These are phyloP conservation scores for Ditylenchus weischeri DNA, from an alignment of 2,888 invertebrate species.

Conservation along the genomic window DNA sequence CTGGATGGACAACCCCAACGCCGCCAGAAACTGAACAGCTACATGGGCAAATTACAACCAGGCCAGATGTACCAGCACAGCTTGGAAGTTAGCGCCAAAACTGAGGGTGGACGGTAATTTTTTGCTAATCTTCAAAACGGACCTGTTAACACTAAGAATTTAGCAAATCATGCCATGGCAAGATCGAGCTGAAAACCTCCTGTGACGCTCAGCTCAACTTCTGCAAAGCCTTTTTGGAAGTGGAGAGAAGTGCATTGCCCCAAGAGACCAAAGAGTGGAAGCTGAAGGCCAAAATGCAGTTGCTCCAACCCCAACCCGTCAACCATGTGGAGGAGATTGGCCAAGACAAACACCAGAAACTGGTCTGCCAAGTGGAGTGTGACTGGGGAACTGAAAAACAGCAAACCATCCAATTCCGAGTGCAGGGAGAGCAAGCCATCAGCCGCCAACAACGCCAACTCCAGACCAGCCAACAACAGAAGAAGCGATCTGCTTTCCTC, in stretches of 20 bases:
- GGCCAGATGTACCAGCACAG: conserved; percentile 19
- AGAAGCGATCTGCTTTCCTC: conserved; percentile 44
- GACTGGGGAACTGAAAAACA: conserved; percentile 28
- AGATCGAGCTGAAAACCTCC: conserved; percentile 21
- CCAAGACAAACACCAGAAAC: conserved; percentile 21
- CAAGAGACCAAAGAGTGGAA: conserved; percentile 41
- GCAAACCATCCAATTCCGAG: conserved; percentile 16
- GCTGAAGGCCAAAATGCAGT: conserved; percentile 35
- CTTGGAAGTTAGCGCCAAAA: conserved; percentile 17
- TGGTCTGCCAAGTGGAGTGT: conserved; percentile 23
- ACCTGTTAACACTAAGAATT: too few relatives aligned
- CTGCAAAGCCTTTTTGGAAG: conserved; percentile 28
- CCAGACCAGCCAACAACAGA: conserved; percentile 11
- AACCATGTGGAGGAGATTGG: conserved; percentile 23
- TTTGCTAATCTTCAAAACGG: too few relatives aligned
- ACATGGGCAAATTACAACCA: conserved; percentile 15
- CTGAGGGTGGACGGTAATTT: conserved; percentile 20
- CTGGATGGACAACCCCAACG: conserved; percentile 7
- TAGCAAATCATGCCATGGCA: conserved; percentile 17
- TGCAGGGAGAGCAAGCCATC: conserved; percentile 32
- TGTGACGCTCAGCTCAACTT: conserved; percentile 34
- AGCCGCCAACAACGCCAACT: conserved; percentile 9
- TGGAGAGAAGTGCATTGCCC: conserved; percentile 21
- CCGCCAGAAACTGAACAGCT: conserved; percentile 15
- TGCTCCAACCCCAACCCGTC: conserved; percentile 39